Percentiles rank a stretch among this genome's conserved stretches.
Conservation (phyloP, 2,797 vertebrate genomes). For the Phataginus tetradactyla region DNA sequence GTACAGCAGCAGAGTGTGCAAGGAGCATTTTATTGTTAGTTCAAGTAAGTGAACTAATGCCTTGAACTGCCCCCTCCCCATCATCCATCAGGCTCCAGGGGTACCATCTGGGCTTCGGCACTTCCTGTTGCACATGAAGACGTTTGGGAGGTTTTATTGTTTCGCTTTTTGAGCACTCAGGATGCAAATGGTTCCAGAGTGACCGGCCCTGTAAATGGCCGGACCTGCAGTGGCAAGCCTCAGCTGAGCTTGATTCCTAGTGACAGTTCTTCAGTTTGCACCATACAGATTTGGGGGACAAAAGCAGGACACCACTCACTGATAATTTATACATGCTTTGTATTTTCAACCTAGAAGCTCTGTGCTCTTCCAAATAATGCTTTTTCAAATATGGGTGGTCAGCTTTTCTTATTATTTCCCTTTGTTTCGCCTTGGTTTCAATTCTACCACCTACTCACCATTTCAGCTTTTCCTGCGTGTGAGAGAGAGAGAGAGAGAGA, state of each 20-base stretch:
- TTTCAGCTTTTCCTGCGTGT: background rate
- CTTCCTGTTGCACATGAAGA: slow-evolving; percentile 35
- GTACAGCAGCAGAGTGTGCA: background rate
- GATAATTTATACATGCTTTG: slow-evolving; percentile 76
- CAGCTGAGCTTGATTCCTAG: slow-evolving; percentile 71
- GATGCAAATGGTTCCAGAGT: slow-evolving; percentile 49
- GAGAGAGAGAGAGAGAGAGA: too few species aligned
- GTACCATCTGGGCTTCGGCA: slow-evolving; percentile 40
- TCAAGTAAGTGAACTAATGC: slow-evolving; percentile 13
- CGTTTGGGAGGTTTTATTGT: slow-evolving; percentile 4
- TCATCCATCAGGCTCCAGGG: slow-evolving; percentile 2
- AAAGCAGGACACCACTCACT: slow-evolving; percentile 71
- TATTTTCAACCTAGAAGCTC: slow-evolving; percentile 84
- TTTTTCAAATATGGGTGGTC: slow-evolving; percentile 80
- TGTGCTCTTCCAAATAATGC: slow-evolving; percentile 83
- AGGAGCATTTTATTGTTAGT: slow-evolving; percentile 25
- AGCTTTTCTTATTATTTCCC: slow-evolving; percentile 72
- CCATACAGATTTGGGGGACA: slow-evolving; percentile 73
- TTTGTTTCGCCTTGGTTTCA: slow-evolving; percentile 63
- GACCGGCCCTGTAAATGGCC: slow-evolving; percentile 63
- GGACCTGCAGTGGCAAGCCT: slow-evolving; percentile 45
- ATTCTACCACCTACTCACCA: background rate
- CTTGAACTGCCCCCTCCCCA: background rate
- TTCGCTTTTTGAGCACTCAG: background rate
- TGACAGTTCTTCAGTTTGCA: slow-evolving; percentile 78